Evolutionary conservation across 2,113 vertebrate genomes (phyloP), one percentile per base, ranked within the genome.

Genomic region (Pomatorhinus ruficollis): DNA sequence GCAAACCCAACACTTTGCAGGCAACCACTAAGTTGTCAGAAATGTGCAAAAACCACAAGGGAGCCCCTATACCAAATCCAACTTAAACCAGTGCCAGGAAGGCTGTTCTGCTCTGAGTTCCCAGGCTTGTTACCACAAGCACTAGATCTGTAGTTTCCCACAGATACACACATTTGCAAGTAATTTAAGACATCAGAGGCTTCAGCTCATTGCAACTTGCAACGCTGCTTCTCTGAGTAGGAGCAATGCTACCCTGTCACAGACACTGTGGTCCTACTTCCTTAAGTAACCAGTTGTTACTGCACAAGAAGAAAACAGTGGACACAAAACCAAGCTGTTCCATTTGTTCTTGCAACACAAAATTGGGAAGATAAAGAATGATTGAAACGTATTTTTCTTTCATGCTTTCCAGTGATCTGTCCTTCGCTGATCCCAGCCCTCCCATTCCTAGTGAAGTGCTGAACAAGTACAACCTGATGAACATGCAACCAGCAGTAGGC

Each of bases 191-290:
- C 6, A 50, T 16, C 25, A 0, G 2, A 86, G 25, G 56, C 33
- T 72, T 77, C 45, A 15, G 63, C 19, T 45, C 79, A 61, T 31
- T 31, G 56, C 57, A 91, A 85, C 66, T 65, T 74, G 82, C 81
- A 61, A 80, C 79, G 78, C 63, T 79, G 28, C 50, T 77, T 39
- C 59, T 50, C 35, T 8, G 23, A 72, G 49, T 2, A 27, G 17
- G n/a, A 60, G 37, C 2, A 15, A 16, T 28, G 52, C 37, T 18
- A 9, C 28, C 16, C 14, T 0, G 1, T n/a, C 33, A 10, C 63
- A 50, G 63, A 1, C 3, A 21, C 1, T 3, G 7, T 0, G 3
- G 35, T 19, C 25, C 61, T 3, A 5, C 1, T 0, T 61, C 65
- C 84, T 68, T 66, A 44, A 61, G 49, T 24, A 52, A 56, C 9